Conservation (phyloP, 2,888 invertebrate species). For the Tipula vernalis region DNA sequence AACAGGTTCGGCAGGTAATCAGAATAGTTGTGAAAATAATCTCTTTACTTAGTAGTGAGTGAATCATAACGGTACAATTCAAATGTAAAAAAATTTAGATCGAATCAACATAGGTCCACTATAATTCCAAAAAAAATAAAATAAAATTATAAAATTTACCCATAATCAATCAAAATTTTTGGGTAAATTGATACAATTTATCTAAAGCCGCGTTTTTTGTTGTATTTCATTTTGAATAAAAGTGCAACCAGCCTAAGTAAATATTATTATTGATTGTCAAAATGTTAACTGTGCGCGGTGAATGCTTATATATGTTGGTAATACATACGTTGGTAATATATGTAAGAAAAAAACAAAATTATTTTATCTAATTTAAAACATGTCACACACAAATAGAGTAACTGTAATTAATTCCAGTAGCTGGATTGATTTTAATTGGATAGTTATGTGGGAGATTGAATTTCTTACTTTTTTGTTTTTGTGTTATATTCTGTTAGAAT, state of each 20-base stretch:
- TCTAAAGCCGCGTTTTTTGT: neutral
- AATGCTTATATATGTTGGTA: neutral
- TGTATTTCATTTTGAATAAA: neutral
- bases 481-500: neutral
- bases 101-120: neutral
- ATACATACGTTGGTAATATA: neutral
- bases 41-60: neutral
- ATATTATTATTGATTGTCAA: slow-evolving; percentile 4
- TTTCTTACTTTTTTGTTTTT: neutral
- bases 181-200: neutral
- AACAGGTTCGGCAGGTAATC: neutral
- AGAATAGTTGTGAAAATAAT: neutral
- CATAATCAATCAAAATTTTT: neutral
- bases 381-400: neutral
- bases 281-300: neutral
- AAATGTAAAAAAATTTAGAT: neutral
- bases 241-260: neutral
- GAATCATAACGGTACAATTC: neutral
- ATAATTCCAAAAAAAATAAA: neutral
- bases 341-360: neutral
- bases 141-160: neutral
- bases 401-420: neutral
- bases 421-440: neutral
- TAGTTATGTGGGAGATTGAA: neutral
- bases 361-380: neutral